Evolutionary conservation across 2,888 invertebrate species (phyloP).

Genomic region (Heliconius sara): DNA sequence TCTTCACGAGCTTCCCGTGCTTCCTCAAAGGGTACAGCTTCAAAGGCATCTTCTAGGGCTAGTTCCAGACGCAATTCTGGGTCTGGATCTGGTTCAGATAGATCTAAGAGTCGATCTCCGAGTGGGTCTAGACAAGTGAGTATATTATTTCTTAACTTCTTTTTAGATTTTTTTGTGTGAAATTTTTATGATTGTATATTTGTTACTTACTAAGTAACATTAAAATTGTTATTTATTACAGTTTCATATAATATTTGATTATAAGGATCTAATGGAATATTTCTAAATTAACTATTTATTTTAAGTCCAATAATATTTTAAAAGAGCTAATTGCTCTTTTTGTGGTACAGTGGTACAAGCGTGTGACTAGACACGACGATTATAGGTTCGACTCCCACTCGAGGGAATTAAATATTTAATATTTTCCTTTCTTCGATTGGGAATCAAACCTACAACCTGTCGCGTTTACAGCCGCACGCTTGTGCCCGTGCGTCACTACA

Average conservation of each 20-base stretch:
- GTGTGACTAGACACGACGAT: no score
- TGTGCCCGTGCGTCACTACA: no score
- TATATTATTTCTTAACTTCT: background rate
- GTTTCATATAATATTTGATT: background rate
- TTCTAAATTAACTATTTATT: background rate
- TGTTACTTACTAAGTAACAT: background rate
- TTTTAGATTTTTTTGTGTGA: background rate
- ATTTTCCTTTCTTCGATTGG: no score
- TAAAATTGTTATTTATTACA: background rate
- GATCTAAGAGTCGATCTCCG: constrained; percentile 70
- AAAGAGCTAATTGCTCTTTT: background rate
- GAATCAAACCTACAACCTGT: no score
- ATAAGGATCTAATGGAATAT: background rate
- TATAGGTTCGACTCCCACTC: no score
- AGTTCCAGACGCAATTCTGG: constrained; percentile 65
- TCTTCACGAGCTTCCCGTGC: constrained; percentile 51
- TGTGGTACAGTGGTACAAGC: background rate
- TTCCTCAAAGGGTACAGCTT: constrained; percentile 66
- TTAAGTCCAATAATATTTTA: background rate
- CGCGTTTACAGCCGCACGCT: no score
- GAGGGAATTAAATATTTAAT: no score
- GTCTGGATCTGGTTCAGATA: constrained; percentile 67
- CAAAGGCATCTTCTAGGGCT: constrained; percentile 67
- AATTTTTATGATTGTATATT: background rate
- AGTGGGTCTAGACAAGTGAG: constrained; percentile 73